Conservation (phyloP, 2,888 invertebrate genomes). For the Diadromus collaris region DNA sequence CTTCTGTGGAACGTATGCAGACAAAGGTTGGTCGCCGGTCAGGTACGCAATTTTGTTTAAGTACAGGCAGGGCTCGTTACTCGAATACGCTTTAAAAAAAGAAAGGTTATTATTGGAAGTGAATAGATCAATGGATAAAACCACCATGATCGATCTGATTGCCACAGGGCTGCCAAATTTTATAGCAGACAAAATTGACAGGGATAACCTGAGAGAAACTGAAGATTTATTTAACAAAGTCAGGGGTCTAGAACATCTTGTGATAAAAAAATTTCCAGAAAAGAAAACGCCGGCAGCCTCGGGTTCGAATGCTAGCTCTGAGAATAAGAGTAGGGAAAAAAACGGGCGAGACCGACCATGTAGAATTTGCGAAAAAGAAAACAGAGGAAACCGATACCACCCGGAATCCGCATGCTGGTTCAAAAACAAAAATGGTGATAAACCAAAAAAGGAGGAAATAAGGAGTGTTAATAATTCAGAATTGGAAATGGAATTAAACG, state of each 20-base stretch:
- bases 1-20: slow-evolving; percentile 18
- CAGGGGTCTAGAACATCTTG: too few species aligned
- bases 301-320: not conserved
- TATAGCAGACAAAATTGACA: too few species aligned
- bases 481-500: slow-evolving; percentile 64
- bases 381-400: slow-evolving; percentile 59
- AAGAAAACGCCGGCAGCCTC: too few species aligned
- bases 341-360: slow-evolving; percentile 33
- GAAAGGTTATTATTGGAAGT: slow-evolving; percentile 26
- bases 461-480: slow-evolving; percentile 62
- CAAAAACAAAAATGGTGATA: slow-evolving; percentile 55
- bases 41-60: slow-evolving; percentile 24
- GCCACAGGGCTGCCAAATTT: too few species aligned
- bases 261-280: too few species aligned
- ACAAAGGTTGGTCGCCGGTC: slow-evolving; percentile 25
- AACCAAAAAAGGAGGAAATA: slow-evolving; percentile 41
- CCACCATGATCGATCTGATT: slow-evolving; percentile 17
- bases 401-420: slow-evolving; percentile 60
- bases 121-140: slow-evolving; percentile 21
- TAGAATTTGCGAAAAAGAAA: slow-evolving; percentile 36
- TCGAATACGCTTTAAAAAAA: slow-evolving; percentile 31
- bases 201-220: too few species aligned
- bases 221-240: too few species aligned
- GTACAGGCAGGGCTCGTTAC: slow-evolving; percentile 8
- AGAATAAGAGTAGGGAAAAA: slow-evolving; percentile 33